Percentiles rank a stretch among this genome's conserved stretches.
phyloP scores from a whole-genome alignment of 2,113 vertebrate species.

The Aphelocoma coerulescens region DNA sequence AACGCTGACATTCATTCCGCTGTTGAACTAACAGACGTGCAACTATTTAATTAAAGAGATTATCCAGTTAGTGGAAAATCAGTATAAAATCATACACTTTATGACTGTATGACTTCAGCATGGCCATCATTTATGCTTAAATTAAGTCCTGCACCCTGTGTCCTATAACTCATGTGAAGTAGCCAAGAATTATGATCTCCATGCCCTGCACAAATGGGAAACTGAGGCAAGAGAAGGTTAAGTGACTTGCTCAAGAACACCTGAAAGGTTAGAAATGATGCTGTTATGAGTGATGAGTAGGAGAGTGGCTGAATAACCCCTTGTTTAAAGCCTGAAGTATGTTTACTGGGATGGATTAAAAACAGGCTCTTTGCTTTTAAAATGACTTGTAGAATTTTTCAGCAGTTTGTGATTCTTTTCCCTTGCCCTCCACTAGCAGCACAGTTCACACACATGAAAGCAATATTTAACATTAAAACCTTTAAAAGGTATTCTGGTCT shows the following conservation, averaged over 20 bases:
- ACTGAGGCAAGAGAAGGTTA: not conserved
- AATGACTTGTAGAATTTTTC: not conserved
- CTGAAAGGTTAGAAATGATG: not conserved
- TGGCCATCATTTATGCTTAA: not conserved
- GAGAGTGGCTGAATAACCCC: not conserved
- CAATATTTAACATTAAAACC: not conserved
- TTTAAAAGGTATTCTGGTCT: not conserved
- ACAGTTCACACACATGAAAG: not conserved
- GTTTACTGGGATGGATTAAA: not conserved
- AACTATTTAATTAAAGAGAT: not conserved
- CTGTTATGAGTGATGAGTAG: not conserved
- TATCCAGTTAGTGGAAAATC: not conserved
- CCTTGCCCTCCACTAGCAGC: not conserved
- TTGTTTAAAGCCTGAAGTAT: not conserved
- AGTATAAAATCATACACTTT: not conserved
- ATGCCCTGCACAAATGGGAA: not conserved
- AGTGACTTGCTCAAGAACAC: not conserved
- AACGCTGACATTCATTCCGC: not conserved
- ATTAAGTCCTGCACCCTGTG: not conserved
- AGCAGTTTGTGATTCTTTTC: not conserved
- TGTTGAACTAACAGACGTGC: not conserved
- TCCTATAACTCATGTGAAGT: not conserved
- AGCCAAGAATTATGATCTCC: not conserved
- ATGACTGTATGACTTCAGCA: not conserved
- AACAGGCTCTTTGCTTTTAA: not conserved